Evolutionary conservation across 2,888 invertebrate genomes (phyloP), one percentile per base, ranked within the genome.

Genomic region (Branchellion lobata): DNA sequence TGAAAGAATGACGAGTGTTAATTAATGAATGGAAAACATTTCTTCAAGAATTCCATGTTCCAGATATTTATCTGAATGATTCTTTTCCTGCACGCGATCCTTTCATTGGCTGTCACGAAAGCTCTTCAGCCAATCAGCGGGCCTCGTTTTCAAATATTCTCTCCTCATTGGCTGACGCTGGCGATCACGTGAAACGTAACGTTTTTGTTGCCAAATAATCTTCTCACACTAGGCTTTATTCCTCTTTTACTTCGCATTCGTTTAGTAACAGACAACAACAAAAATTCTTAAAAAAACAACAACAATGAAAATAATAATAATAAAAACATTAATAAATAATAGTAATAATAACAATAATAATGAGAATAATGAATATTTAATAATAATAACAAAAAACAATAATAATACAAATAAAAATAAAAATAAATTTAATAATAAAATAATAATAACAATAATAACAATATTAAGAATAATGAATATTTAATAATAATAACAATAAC

Each of bases 101-200:
- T 57, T 57, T 57, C 61, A 57, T 57, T 57, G 61, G 61, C 21
- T 57, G n/a, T 57, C 61, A 57, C 61, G 61, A 57, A 57, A 24
- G 21, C n/a, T 24, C n/a, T 8, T 5, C 61, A 57, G 5, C 61
- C 61, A 57, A 57, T 57, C 8, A n/a, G 5, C 3, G 3, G 8
- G 5, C n/a, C 21, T n/a, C 24, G 21, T 57, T 57, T 24, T 5
- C 5, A 57, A 57, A 57, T n/a, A 5, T n/a, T 57, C 8, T 24
- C 5, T 8, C 24, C 61, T 57, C 3, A 57, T 57, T 57, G 61
- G 61, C 14, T n/a, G 3, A 24, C 3, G 3, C 5, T 24, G 3
- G 5, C 24, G 3, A 24, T 57, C 61, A 57, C 61, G 61, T 24
- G 61, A n/a, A 24, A 57, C 21, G 21, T 18, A 57, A 57, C 3